Conservation (phyloP, 2,888 invertebrate species). For the Sinelater perroti region DNA sequence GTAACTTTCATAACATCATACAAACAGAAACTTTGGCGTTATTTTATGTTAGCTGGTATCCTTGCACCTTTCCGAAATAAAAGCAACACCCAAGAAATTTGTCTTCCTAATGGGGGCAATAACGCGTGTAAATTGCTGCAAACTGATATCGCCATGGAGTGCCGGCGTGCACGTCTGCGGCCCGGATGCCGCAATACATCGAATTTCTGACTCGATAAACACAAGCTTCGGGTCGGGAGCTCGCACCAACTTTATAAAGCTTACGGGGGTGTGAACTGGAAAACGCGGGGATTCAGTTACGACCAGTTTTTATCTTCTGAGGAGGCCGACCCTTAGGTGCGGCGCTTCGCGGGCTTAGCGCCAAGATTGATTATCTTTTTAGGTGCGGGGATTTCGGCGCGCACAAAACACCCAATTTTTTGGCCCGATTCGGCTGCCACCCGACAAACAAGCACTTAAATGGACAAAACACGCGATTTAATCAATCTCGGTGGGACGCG, state of each 20-base stretch:
- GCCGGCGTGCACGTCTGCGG: neutral
- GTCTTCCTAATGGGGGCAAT: neutral
- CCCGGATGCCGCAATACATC: slow-evolving; percentile 5
- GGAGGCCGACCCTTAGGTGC: slow-evolving; percentile 7
- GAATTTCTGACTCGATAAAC: slow-evolving; percentile 17
- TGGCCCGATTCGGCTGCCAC: too few species aligned
- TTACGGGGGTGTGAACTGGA: slow-evolving; percentile 16
- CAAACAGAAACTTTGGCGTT: too few species aligned
- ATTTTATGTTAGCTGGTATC: too few species aligned
- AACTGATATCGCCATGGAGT: slow-evolving; percentile 8
- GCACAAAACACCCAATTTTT: too few species aligned
- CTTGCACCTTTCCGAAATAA: neutral
- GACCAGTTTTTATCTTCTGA: slow-evolving; percentile 12
- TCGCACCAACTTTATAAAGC: slow-evolving; percentile 19
- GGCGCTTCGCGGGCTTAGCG: slow-evolving; percentile 8
- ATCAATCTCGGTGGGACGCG: neutral
- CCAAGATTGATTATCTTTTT: slow-evolving; percentile 5
- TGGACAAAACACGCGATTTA: slow-evolving; percentile 4
- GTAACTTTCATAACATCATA: too few species aligned
- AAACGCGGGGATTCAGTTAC: slow-evolving; percentile 17
- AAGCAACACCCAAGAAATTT: neutral
- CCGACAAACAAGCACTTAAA: slow-evolving; percentile 4
- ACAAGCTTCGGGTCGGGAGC: slow-evolving; percentile 13
- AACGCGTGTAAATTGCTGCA: slow-evolving; percentile 7
- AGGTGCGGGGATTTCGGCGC: too few species aligned